Evolutionary conservation across 2,888 invertebrate genomes (phyloP), one percentile per base, ranked within the genome.

Genomic region (Ypsolopha sequella): DNA sequence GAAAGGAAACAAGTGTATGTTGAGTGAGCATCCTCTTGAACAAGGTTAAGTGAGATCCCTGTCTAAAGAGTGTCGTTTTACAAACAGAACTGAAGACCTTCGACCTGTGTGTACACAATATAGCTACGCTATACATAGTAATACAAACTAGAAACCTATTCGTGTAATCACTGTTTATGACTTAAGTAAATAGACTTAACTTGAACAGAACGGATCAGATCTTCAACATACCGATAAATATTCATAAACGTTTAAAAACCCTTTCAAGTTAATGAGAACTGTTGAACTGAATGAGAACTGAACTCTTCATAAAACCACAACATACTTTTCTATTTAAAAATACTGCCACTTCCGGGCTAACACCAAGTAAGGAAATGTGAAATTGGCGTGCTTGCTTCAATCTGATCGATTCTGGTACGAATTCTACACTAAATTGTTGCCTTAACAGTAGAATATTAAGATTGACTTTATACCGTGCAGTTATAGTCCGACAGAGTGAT

Each of bases 391-490:
- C 46, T 43, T 45, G 11, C 9, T 54, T 49, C 66, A 69, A 75
- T 73, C 73, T 75, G 73, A 74, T 66, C 71, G 59, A 62, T 69
- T 73, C 74, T 66, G 71, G 66, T 58, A 56, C 56, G 57, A 66
- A 60, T 55, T 61, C 72, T 76, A 79, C 66, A 56, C 73, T 77
- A 76, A 67, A 64, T 64, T 58, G 47, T 65, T 68, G 61, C 60
- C 72, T 74, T 77, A 77, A 62, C 63, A 70, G 61, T 73, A 73
- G 65, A 73, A 70, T 62, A 60, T 66, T 6, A 73, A 73, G 73
- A 79, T 76, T 76, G 75, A 76, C 72, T 68, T 68, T 66, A 70
- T 62, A 66, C 60, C 63, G 76, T 79, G 78, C 76, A 73, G 55
- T 63, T 64, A 62, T 65, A 62, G 65, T 65, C 60, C 58, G 60